A percentile compares a stretch with the other conserved stretches of the same genome.
Evolutionary conservation across 2,888 invertebrate genomes (phyloP).

Genomic region (Mesoligia furuncula): DNA sequence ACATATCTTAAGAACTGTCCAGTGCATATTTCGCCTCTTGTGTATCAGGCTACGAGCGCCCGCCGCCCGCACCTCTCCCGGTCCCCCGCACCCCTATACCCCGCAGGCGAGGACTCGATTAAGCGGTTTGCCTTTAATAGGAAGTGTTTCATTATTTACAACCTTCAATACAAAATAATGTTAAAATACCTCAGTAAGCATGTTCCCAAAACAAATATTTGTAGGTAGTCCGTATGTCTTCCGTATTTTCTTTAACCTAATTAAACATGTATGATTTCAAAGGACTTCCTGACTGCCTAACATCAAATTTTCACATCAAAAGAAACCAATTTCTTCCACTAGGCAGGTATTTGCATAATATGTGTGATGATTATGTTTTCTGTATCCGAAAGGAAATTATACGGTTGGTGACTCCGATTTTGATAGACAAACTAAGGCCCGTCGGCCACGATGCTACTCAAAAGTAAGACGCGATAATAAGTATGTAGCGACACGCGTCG

Average conservation of each 20-base stretch:
- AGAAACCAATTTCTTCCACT: constrained; percentile 29
- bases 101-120: no score
- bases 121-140: background rate
- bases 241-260: constrained; percentile 37
- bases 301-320: constrained; percentile 35
- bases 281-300: constrained; percentile 7
- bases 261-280: constrained; percentile 39
- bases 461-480: background rate
- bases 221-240: constrained; percentile 2
- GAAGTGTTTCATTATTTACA: background rate
- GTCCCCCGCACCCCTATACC: no score
- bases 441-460: background rate
- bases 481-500: no score
- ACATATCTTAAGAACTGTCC: no score
- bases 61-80: no score
- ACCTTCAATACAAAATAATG: background rate
- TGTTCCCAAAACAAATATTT: constrained; percentile 25
- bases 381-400: background rate
- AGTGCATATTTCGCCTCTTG: no score
- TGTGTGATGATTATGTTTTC: constrained; percentile 8
- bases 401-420: background rate
- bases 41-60: no score
- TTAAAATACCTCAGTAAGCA: background rate
- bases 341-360: background rate
- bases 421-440: background rate